Percentiles rank a stretch among this genome's conserved stretches.
Conservation (phyloP, 2,113 vertebrate genomes). For the Symphodus melops region DNA sequence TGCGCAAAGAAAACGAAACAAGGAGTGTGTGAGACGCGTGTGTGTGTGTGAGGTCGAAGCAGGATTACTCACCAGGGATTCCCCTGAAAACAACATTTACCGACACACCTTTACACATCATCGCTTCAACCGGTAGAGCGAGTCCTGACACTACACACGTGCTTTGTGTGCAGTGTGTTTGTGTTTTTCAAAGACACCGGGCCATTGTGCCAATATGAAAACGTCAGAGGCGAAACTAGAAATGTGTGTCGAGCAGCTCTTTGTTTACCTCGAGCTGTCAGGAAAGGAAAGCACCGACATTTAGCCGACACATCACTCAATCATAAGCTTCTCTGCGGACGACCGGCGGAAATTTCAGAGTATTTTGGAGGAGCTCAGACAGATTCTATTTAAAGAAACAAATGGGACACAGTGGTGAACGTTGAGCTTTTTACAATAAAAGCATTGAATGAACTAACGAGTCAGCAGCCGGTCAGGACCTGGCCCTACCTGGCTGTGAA, state of each 20-base stretch:
- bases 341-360: not conserved
- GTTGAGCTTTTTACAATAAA: slow-evolving; percentile 53
- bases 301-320: not conserved
- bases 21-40: slow-evolving; percentile 38
- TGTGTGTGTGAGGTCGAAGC: not conserved
- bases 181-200: slow-evolving; percentile 9
- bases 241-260: slow-evolving; percentile 56
- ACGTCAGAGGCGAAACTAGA: slow-evolving; percentile 61
- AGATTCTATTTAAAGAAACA: slow-evolving; percentile 37
- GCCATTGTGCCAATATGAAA: not conserved
- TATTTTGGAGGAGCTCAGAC: not conserved
- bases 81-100: slow-evolving; percentile 9
- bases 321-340: slow-evolving; percentile 1
- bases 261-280: slow-evolving; percentile 46
- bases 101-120: slow-evolving; percentile 30
- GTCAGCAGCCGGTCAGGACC: slow-evolving; percentile 43
- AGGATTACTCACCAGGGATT: slow-evolving; percentile 20
- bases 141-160: not conserved
- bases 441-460: slow-evolving; percentile 61
- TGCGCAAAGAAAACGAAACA: slow-evolving; percentile 70
- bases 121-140: not conserved
- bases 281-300: not conserved
- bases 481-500: slow-evolving; percentile 60
- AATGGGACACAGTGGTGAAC: slow-evolving; percentile 34
- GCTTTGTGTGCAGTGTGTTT: slow-evolving; percentile 1